A percentile compares a stretch with the other conserved stretches of the same genome.
These are phyloP conservation scores for Halichoerus grypus DNA, from an alignment of 2,113 vertebrate species.

Conservation along the genomic window DNA sequence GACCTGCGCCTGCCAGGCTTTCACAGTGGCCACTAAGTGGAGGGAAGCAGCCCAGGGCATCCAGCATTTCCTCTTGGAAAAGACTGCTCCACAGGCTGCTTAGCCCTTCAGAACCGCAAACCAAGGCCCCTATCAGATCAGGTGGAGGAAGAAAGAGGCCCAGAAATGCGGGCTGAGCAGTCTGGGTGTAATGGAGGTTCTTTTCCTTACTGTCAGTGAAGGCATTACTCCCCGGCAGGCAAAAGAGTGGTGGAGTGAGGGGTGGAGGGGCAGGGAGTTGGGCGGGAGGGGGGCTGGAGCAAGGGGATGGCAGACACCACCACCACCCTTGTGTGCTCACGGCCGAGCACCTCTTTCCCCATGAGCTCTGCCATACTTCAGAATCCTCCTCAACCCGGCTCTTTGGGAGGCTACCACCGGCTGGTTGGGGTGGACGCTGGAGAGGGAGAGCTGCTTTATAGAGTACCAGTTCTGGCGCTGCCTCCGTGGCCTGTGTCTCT, in stretches of 20 bases:
- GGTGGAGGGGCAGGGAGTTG: too few relatives aligned
- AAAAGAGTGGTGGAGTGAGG: background rate
- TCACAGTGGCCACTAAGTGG: fast-evolving
- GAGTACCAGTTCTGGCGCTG: background rate
- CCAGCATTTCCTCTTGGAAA: background rate
- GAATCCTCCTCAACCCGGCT: background rate
- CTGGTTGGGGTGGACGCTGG: background rate
- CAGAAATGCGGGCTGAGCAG: background rate
- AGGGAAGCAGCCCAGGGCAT: background rate
- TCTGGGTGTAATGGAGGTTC: background rate
- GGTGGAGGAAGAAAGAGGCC: background rate
- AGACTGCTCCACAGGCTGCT: background rate
- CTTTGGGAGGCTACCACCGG: background rate
- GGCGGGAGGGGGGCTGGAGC: too few relatives aligned
- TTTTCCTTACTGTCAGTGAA: background rate
- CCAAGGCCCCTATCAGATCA: background rate
- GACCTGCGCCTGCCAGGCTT: background rate
- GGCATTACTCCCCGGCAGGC: background rate
- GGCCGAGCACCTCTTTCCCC: background rate
- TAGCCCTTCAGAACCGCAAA: background rate
- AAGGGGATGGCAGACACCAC: background rate
- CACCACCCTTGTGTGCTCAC: background rate
- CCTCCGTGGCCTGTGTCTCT: background rate
- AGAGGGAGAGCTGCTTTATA: background rate
- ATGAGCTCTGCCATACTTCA: background rate